phyloP scores from a whole-genome alignment of 1,140 invertebrate genomes.

The Drosophila sp. region DNA sequence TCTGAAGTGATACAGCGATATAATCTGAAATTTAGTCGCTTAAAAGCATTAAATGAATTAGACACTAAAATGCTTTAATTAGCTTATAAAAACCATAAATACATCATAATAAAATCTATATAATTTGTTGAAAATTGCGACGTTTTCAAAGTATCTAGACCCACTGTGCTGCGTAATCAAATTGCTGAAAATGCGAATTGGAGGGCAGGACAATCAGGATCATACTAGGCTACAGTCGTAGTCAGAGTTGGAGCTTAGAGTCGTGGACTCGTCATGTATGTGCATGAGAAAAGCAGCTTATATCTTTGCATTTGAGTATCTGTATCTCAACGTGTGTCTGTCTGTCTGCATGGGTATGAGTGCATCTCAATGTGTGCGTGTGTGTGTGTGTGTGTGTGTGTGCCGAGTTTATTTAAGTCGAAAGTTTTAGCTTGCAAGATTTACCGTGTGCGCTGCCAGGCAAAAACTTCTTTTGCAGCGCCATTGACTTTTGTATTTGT shows the following conservation, averaged over 20 bases:
- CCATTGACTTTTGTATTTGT: slow-evolving; percentile 83
- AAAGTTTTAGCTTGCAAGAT: slow-evolving; percentile 80
- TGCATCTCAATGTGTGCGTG: slow-evolving; percentile 37
- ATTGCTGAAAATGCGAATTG: slow-evolving; percentile 70
- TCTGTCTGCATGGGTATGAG: slow-evolving; percentile 20
- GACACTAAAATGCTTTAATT: too few relatives aligned
- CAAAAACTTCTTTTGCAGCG: slow-evolving; percentile 82
- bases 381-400: slow-evolving; percentile 27
- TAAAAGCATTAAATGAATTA: too few relatives aligned
- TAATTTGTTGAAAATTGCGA: too few relatives aligned
- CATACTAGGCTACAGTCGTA: slow-evolving; percentile 43
- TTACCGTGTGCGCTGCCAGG: slow-evolving; percentile 78
- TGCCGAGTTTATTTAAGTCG: slow-evolving; percentile 76
- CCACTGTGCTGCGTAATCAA: slow-evolving; percentile 75
- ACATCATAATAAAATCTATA: too few relatives aligned
- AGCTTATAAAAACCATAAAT: too few relatives aligned
- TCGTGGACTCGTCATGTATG: slow-evolving; percentile 63
- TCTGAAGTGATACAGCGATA: too few relatives aligned
- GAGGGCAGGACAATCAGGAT: slow-evolving; percentile 58
- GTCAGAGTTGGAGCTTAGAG: background rate
- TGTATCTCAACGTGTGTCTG: slow-evolving; percentile 39
- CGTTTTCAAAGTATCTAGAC: background rate
- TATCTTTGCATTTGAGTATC: slow-evolving; percentile 50
- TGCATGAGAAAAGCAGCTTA: slow-evolving; percentile 75
- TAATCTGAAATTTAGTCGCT: too few relatives aligned